A percentile compares a stretch with the other conserved stretches of the same genome.
These are phyloP conservation scores for Plotosus lineatus DNA, from an alignment of 2,113 vertebrate genomes.

Conservation along the genomic window DNA sequence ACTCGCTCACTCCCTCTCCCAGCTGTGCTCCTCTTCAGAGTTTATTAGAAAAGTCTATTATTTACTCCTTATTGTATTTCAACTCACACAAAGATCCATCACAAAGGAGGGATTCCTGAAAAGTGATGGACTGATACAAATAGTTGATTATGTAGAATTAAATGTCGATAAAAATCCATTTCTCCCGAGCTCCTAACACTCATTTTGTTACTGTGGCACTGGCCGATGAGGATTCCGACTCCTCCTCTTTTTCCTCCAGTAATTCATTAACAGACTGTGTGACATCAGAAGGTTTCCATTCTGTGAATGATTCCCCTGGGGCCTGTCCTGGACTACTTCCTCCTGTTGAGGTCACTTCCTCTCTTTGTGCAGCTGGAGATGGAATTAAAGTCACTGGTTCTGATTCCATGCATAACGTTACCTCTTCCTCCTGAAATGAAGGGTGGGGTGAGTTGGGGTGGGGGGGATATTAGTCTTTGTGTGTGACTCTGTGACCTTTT, in stretches of 20 bases:
- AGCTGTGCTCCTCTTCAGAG: conserved; percentile 59
- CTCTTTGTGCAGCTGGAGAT: conserved; percentile 76
- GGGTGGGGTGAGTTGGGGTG: background rate
- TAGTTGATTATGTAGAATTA: conserved; percentile 59
- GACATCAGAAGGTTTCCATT: conserved; percentile 89
- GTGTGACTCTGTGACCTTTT: background rate
- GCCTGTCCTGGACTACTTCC: conserved; percentile 80
- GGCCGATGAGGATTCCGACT: conserved; percentile 54
- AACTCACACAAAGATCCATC: conserved; percentile 53
- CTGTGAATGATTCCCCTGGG: conserved; percentile 74
- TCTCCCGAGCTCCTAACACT: conserved; percentile 59
- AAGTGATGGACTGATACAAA: conserved; percentile 65
- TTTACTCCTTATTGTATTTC: conserved; percentile 48
- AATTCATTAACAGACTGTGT: conserved; percentile 85
- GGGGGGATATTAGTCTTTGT: conserved; percentile 11
- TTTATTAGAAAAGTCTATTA: conserved; percentile 57
- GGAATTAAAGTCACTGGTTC: conserved; percentile 80
- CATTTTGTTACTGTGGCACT: conserved; percentile 67
- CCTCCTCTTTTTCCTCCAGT: conserved; percentile 85
- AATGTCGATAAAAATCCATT: conserved; percentile 37
- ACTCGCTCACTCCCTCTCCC: conserved; percentile 35
- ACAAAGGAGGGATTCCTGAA: conserved; percentile 70
- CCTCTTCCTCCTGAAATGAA: conserved; percentile 78
- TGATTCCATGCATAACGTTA: conserved; percentile 86
- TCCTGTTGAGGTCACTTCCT: conserved; percentile 72